A percentile compares a stretch with the other conserved stretches of the same genome.
Conservation (phyloP, 2,113 vertebrate genomes). For the Heterotilapia buettikoferi region DNA sequence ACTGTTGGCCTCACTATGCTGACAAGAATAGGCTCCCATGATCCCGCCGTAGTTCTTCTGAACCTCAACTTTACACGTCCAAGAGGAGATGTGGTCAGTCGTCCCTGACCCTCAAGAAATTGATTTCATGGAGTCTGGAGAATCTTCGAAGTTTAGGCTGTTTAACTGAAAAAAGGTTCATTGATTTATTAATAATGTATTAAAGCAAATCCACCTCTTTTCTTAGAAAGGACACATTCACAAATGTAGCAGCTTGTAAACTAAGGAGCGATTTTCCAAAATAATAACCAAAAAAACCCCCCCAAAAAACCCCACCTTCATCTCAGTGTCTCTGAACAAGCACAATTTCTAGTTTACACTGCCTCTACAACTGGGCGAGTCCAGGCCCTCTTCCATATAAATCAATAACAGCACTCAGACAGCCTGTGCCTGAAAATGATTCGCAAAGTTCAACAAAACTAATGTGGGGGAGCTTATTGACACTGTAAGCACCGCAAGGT, state of each 20-base stretch:
- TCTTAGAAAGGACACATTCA: not conserved
- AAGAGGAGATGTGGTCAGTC: not conserved
- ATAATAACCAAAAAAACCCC: not conserved
- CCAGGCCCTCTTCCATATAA: not conserved
- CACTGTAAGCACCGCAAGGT: not conserved
- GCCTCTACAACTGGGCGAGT: not conserved
- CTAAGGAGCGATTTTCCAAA: not conserved
- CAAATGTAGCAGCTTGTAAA: not conserved
- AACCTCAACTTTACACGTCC: not conserved
- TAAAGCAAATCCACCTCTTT: not conserved
- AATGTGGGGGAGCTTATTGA: conserved; percentile 18
- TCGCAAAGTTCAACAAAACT: conserved; percentile 7
- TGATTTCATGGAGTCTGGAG: not conserved
- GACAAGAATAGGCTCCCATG: rapidly evolving
- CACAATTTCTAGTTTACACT: not conserved
- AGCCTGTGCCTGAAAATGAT: not conserved
- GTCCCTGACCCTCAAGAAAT: not conserved
- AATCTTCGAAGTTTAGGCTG: not conserved
- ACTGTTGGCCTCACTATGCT: not conserved
- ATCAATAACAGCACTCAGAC: conserved; percentile 22
- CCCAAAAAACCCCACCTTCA: not conserved
- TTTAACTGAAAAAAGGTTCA: not conserved
- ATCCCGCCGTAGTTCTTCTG: not conserved
- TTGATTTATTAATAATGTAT: not conserved
- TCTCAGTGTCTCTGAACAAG: not conserved